phyloP scores from a whole-genome alignment of 2,888 invertebrate genomes.

The Plagodis pulveraria region DNA sequence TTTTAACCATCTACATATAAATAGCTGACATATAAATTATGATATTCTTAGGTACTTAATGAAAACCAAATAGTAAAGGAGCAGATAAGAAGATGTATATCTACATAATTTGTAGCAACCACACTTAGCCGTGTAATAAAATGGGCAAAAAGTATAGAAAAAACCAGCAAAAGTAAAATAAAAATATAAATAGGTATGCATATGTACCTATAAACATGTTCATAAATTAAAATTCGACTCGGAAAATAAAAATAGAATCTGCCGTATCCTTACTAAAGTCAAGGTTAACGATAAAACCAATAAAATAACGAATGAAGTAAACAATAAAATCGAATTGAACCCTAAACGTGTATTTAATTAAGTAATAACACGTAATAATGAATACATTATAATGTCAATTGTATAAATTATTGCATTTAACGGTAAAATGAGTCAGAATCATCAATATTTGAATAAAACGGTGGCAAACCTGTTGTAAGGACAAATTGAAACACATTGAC shows the following conservation, averaged over 20 bases:
- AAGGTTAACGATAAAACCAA: slow-evolving; percentile 16
- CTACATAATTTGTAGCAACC: no score
- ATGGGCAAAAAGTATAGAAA: no score
- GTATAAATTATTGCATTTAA: slow-evolving; percentile 42
- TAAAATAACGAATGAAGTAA: slow-evolving; percentile 36
- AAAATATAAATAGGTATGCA: no score
- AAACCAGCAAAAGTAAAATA: no score
- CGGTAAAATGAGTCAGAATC: slow-evolving; percentile 44
- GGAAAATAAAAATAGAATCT: background rate
- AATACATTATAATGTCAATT: slow-evolving; percentile 50
- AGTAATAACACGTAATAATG: slow-evolving; percentile 32
- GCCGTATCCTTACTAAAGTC: slow-evolving; percentile 2
- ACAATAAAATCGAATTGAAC: slow-evolving; percentile 40
- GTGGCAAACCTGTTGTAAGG: slow-evolving; percentile 58
- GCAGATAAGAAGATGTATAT: no score
- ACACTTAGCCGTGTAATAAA: no score
- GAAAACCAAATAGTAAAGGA: no score
- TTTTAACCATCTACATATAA: no score
- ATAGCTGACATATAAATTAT: no score
- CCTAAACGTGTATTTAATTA: slow-evolving; percentile 47
- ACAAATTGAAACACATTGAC: slow-evolving; percentile 69
- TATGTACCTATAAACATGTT: background rate
- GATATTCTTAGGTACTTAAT: no score
- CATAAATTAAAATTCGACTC: background rate
- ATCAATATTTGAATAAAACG: slow-evolving; percentile 52